Evolutionary conservation across 2,797 vertebrate species (phyloP).

Genomic region (Lerista edwardsae): DNA sequence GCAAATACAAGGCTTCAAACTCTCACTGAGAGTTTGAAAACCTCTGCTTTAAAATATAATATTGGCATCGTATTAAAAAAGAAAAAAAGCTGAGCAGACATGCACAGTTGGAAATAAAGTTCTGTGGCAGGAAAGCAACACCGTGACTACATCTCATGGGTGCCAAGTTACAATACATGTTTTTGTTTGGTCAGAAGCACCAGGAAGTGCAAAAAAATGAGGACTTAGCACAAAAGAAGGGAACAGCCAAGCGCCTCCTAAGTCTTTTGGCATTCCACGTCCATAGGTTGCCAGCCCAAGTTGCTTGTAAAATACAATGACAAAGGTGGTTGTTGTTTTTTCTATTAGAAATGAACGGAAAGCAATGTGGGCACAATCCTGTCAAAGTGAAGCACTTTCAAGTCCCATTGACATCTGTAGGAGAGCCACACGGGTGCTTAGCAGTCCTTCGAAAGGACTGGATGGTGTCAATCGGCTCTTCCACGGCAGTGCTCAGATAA

Average conservation of each 20-base stretch:
- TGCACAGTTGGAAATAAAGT: background rate
- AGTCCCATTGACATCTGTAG: background rate
- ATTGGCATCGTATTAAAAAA: background rate
- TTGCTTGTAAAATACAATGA: background rate
- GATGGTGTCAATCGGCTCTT: background rate
- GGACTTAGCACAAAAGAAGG: background rate
- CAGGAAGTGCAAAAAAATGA: background rate
- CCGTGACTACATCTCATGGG: background rate
- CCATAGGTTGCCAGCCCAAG: background rate
- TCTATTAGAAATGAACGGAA: background rate
- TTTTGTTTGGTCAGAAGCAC: background rate
- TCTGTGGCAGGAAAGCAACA: background rate
- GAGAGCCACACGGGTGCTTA: background rate
- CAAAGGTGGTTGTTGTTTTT: background rate
- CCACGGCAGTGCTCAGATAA: background rate
- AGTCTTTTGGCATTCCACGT: background rate
- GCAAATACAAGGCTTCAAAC: too few relatives aligned
- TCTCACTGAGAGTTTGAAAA: too few relatives aligned
- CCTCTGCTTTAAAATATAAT: slow-evolving; percentile 1
- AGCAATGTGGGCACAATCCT: background rate
- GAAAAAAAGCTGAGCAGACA: background rate
- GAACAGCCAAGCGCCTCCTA: background rate
- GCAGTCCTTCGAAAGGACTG: background rate
- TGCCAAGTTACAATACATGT: background rate
- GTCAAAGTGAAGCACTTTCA: background rate